These are phyloP conservation scores for Ciconia nigra DNA, from an alignment of 2,797 vertebrate genomes.

Conservation along the genomic window DNA sequence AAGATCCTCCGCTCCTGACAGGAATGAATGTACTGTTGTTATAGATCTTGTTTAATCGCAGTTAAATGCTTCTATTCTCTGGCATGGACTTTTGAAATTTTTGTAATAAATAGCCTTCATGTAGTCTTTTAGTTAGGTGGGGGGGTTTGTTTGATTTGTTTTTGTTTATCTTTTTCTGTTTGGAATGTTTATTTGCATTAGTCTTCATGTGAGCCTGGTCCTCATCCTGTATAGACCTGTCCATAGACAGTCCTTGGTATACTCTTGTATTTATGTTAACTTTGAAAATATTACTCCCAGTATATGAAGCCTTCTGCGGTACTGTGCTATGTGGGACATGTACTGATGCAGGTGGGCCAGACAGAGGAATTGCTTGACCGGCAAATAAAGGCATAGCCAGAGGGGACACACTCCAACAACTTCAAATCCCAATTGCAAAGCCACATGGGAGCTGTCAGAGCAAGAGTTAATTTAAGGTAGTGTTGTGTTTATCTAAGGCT, in stretches of 20 bases:
- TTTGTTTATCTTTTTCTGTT: neutral
- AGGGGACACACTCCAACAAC: neutral
- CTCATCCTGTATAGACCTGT: neutral
- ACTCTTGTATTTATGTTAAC: neutral
- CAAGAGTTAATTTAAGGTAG: neutral
- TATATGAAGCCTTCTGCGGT: neutral
- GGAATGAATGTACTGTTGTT: neutral
- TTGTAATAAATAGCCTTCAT: neutral
- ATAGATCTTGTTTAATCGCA: neutral
- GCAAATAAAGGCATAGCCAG: neutral
- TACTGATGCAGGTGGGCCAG: neutral
- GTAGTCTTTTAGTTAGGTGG: neutral
- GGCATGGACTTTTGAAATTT: neutral
- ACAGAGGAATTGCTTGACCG: neutral
- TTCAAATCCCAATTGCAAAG: neutral
- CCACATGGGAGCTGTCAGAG: neutral
- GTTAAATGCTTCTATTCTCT: neutral
- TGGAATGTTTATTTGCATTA: neutral
- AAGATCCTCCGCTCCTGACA: neutral
- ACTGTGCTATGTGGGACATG: neutral
- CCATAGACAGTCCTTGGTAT: neutral
- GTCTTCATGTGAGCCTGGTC: neutral
- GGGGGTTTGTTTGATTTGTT: accelerated
- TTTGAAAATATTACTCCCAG: neutral
- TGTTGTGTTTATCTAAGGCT: neutral